Base-by-base conservation (phyloP, 2,888 invertebrate species). In the Drosophila melanosoma region DNA sequence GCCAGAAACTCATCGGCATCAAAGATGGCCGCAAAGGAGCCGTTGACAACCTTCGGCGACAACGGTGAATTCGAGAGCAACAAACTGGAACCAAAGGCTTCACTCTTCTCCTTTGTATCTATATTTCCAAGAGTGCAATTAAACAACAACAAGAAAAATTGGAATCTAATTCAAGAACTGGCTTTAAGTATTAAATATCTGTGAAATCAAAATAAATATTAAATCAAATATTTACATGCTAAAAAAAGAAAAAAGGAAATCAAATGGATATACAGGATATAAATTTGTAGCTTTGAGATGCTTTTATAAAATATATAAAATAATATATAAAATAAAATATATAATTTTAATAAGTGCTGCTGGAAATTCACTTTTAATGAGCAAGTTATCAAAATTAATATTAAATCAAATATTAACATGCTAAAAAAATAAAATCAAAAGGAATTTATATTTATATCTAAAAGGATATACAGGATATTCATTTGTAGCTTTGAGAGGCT, bases 31-130 rank as follows among this genome's bases (percentile, higher is more conserved):
- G 96, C 98, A 93, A 98, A 98, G 56, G 97, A 98, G 5, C 98
- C 98, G 87, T 98, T 98, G 4, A 98, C 98, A 59, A 99, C 97
- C 94, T 99, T 99, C 0, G 99, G 99, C 7, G 98, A 98, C 96
- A 98, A 97, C 1, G 99, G 99, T 3, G 98, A 97, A 93, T 99
- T 99, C 58, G 98, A 97, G 57, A 99, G 94, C 32, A 99, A 94
- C 2, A 99, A 94, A 90, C 98, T 98, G 53, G 99, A 97, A 42
- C 99, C 99, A 89, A 98, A 99, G 42, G 97, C 96, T 61, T 97
- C 96, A 91, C 97, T 97, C 81, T 96, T 95, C 90, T 96, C 96
- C 79, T 96, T 96, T 1, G 97, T 97, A 92, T 97, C 98, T 96
- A 35, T 4, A 8, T 26, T 29, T 5, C 1, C 5, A 7, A n/a